These are phyloP conservation scores for Lacerta agilis DNA, from an alignment of 2,797 vertebrate species.

Conservation along the genomic window DNA sequence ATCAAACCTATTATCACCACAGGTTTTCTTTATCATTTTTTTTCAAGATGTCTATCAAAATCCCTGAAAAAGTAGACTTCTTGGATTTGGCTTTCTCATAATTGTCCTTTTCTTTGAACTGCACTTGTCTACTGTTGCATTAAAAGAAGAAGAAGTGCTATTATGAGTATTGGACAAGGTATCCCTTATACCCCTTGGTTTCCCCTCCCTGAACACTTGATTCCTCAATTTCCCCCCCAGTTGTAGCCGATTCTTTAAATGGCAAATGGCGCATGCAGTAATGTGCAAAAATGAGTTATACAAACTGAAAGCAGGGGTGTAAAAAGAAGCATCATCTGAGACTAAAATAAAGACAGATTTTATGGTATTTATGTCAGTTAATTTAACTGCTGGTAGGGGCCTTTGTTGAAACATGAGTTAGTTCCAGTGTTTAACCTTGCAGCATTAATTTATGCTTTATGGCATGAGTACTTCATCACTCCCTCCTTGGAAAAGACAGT, in stretches of 20 bases:
- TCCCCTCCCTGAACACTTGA: slow-evolving; percentile 65
- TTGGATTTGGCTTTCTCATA: slow-evolving; percentile 71
- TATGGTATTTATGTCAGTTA: slow-evolving; percentile 97
- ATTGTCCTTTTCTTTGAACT: slow-evolving; percentile 82
- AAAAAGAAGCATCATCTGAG: slow-evolving; percentile 84
- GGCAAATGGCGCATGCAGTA: slow-evolving; percentile 86
- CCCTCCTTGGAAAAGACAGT: slow-evolving; percentile 97
- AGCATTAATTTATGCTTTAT: slow-evolving; percentile 98
- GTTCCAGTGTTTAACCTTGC: slow-evolving; percentile 99
- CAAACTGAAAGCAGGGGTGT: slow-evolving; percentile 87
- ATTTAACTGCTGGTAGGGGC: slow-evolving; percentile 98
- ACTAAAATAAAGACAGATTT: slow-evolving; percentile 91
- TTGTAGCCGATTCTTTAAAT: slow-evolving; percentile 82
- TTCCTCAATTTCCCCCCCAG: slow-evolving; percentile 72
- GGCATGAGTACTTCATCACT: slow-evolving; percentile 96
- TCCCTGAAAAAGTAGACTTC: slow-evolving; percentile 77
- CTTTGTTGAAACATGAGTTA: slow-evolving; percentile 99
- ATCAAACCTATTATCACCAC: slow-evolving; percentile 90
- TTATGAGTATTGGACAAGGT: slow-evolving; percentile 54
- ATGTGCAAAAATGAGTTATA: slow-evolving; percentile 88
- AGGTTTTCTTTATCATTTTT: slow-evolving; percentile 80
- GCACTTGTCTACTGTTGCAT: slow-evolving; percentile 73
- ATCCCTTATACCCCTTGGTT: slow-evolving; percentile 68
- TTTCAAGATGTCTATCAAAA: slow-evolving; percentile 79
- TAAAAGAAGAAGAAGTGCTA: slow-evolving; percentile 57